Percentiles rank a stretch among this genome's conserved stretches.
Conservation (phyloP, 1,140 invertebrate species). For the Diuraphis noxia region DNA sequence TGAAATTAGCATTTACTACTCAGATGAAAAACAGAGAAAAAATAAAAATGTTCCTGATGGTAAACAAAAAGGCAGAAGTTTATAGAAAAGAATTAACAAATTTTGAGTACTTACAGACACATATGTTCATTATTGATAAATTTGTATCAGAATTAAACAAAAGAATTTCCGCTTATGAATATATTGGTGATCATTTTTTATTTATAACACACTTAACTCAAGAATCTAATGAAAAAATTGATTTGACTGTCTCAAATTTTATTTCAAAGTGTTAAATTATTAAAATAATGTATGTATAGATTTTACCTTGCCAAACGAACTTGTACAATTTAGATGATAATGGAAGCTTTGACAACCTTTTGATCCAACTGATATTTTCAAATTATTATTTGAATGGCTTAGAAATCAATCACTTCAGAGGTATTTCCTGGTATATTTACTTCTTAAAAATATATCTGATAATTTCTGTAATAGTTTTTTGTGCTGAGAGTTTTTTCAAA, state of each 20-base stretch:
- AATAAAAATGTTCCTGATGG: background rate
- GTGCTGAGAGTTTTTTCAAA: too few species aligned
- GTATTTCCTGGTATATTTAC: background rate
- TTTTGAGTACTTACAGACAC: slow-evolving; percentile 48
- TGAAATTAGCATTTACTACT: background rate
- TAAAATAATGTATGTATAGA: background rate
- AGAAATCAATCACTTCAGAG: background rate
- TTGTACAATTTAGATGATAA: slow-evolving; percentile 1
- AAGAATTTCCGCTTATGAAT: slow-evolving; percentile 30
- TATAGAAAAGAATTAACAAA: background rate
- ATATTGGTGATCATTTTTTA: slow-evolving; percentile 32
- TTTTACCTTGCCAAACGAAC: background rate
- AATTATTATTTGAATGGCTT: background rate
- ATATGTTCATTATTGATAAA: slow-evolving; percentile 18
- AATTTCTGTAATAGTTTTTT: too few species aligned
- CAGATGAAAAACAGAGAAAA: slow-evolving; percentile 12
- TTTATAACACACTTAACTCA: slow-evolving; percentile 2
- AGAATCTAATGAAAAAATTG: background rate
- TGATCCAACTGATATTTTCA: background rate
- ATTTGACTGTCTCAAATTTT: background rate
- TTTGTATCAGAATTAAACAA: background rate
- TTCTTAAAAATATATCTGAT: background rate
- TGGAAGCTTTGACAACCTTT: slow-evolving; percentile 11
- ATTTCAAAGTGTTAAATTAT: background rate
- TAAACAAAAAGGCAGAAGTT: background rate